Evolutionary conservation across 2,888 invertebrate species (phyloP).

Genomic region (Lucinisca nassula): DNA sequence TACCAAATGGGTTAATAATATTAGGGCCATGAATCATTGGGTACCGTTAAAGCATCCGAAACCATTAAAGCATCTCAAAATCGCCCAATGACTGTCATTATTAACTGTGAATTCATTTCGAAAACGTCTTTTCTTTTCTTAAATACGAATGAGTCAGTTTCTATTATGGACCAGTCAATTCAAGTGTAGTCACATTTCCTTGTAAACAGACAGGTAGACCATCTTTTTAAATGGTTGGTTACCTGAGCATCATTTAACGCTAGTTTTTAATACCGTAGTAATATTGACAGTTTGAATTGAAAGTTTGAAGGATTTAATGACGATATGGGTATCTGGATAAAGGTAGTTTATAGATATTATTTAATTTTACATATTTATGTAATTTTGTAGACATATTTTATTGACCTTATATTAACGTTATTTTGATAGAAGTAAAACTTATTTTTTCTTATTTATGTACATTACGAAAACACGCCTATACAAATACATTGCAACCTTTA

Average conservation of each 20-base stretch:
- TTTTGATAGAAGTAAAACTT: too few relatives aligned
- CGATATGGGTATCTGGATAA: constrained; percentile 47
- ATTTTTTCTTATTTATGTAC: too few relatives aligned
- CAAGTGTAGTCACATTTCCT: not conserved
- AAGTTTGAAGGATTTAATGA: constrained; percentile 27
- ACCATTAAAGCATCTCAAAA: too few relatives aligned
- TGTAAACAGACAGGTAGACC: not conserved
- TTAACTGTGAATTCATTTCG: not conserved
- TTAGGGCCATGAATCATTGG: not conserved
- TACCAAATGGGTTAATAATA: not conserved
- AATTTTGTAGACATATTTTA: too few relatives aligned
- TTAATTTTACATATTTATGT: constrained; percentile 6
- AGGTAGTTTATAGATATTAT: constrained; percentile 29
- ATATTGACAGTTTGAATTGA: not conserved
- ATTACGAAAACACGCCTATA: too few relatives aligned
- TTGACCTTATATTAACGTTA: too few relatives aligned
- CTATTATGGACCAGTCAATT: not conserved
- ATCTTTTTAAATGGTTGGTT: not conserved
- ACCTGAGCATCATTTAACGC: not conserved
- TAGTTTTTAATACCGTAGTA: not conserved
- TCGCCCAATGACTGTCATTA: not conserved
- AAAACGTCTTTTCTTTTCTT: not conserved
- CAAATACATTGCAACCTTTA: too few relatives aligned
- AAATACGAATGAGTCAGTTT: not conserved
- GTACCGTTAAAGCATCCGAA: not conserved